Evolutionary conservation across 30 jellyfish, hydroid and myxozoan species (phyloP), one percentile per base, ranked within the genome.

Genomic region (Pelagia noctiluca): DNA sequence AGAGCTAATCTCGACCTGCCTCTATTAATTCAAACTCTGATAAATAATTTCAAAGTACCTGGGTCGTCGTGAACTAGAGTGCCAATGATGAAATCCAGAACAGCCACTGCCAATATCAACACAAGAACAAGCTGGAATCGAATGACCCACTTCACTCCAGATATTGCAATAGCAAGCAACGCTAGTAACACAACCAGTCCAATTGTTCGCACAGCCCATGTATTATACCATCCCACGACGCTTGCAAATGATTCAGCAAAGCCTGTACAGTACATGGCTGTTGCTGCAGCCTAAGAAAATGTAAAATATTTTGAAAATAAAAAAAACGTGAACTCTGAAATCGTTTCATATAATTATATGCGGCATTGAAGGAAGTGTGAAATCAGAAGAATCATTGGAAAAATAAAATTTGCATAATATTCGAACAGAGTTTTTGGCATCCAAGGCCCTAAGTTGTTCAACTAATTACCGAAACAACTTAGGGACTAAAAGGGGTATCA

Each of bases 61-160:
- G 97, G 96, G 42, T 93, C 81, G 3, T 63, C 86, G 19, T 87
- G 97, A 31, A 82, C 94, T 29, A 93, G 49, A 0, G 97, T 84
- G 21, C 98, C 98, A 10, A 93, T 76, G 53, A 93, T 72, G 62
- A 87, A 93, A 75, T 93, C 98, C 93, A 87, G 29, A 70, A 93
- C 94, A 69, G 97, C 98, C 50, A 82, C 94, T 63, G 90, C 97
- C 34, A 93, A 75, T 18, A 93, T 82, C 50, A 76, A 77, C 75
- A 93, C 92, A 62, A 93, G 88, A 30, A 93, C 82, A 63, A 93
- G 83, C 88, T 93, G 98, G 80, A 93, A 93, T 28, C 98, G 89
- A 8, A 93, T 84, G 35, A 93, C 94, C 98, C 98, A 93, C 53
- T 93, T 93, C n/a, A 93, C 98, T 18, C 98, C 98, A 54, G 97